Percentiles rank a stretch among this genome's conserved stretches.
Evolutionary conservation across 64 coral and sea anemone species (phyloP).

Genomic region (Stichodactyla mertensii): DNA sequence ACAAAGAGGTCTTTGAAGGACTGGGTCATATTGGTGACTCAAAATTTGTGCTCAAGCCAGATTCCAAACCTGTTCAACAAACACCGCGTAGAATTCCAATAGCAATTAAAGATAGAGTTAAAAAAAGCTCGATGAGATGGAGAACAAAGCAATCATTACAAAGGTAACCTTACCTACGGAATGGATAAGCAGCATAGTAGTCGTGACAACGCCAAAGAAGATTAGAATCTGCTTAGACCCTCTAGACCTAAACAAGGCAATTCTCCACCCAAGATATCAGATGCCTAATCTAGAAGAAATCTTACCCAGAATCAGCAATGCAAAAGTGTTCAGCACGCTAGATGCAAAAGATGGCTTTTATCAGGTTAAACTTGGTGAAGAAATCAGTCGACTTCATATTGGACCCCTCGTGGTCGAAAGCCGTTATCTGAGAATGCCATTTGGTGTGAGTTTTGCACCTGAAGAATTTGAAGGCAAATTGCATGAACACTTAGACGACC

Average conservation of each 20-base stretch:
- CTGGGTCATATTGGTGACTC: slow-evolving; percentile 45
- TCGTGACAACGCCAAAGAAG: no score
- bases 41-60: background rate
- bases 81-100: slow-evolving; percentile 26
- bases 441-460: slow-evolving; percentile 28
- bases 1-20: slow-evolving; percentile 52
- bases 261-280: no score
- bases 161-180: slow-evolving; percentile 11
- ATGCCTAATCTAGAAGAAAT: no score
- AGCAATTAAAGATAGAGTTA: slow-evolving; percentile 36
- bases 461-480: slow-evolving; percentile 34
- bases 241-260: no score
- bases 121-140: slow-evolving; percentile 27
- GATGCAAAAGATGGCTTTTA: no score
- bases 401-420: slow-evolving; percentile 28
- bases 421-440: slow-evolving; percentile 40
- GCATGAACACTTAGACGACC: slow-evolving; percentile 26
- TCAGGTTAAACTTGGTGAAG: no score
- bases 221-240: no score
- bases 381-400: slow-evolving; percentile 20
- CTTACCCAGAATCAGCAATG: no score
- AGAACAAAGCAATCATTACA: slow-evolving; percentile 26
- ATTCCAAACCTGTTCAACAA: slow-evolving; percentile 26
- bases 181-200: no score
- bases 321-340: no score